Conservation (phyloP, 2,113 vertebrate species). For the Oenanthe melanoleuca region DNA sequence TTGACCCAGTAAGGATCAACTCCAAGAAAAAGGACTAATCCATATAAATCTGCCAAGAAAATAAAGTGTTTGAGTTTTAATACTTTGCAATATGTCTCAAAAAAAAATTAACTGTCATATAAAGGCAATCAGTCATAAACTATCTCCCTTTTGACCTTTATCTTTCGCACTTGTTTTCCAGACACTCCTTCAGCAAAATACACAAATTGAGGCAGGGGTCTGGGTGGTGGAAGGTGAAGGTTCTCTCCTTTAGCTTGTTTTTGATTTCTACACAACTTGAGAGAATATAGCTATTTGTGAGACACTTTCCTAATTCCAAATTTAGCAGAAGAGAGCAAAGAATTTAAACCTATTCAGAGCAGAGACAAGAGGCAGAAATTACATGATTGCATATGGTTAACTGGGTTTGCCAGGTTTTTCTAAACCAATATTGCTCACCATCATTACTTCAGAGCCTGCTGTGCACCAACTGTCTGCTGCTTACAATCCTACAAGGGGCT, state of each 20-base stretch:
- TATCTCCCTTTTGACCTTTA: neutral
- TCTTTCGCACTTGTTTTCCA: neutral
- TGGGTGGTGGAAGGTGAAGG: rapidly evolving
- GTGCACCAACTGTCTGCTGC: conserved; percentile 44
- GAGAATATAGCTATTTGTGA: neutral
- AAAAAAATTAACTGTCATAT: neutral
- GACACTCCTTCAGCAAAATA: neutral
- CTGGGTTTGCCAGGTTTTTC: conserved; percentile 24
- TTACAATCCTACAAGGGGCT: neutral
- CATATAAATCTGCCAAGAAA: conserved; percentile 87
- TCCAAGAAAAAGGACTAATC: conserved; percentile 93
- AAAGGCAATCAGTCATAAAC: neutral
- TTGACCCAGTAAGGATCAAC: conserved; percentile 97
- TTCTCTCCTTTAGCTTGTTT: neutral
- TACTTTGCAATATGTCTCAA: neutral
- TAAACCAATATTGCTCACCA: neutral
- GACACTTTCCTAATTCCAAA: neutral
- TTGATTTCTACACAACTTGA: neutral
- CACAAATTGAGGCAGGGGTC: neutral
- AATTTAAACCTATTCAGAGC: neutral
- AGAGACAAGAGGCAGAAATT: conserved; percentile 19
- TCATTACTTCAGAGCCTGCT: conserved; percentile 38
- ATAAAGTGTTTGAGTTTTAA: neutral
- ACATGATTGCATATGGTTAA: conserved; percentile 10
- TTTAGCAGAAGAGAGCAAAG: neutral